Evolutionary conservation across 2,888 invertebrate genomes (phyloP), one percentile per base, ranked within the genome.

Genomic region (Sturmia bella): DNA sequence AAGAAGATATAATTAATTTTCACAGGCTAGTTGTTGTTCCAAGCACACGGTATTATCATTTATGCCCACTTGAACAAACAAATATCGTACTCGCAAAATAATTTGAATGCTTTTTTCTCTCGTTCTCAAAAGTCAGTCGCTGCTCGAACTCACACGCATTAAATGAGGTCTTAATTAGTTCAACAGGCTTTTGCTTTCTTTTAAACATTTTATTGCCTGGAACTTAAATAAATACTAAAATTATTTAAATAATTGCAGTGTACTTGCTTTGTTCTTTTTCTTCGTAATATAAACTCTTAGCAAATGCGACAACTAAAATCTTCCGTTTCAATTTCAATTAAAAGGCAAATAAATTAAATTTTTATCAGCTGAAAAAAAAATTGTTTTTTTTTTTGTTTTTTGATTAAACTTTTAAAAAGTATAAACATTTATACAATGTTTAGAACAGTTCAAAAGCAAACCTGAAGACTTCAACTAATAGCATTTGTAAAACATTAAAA

Each of bases 141-240:
- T 21, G 24, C 12, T 75, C 41, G 52, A 76, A 69, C 48, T 56
- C 15, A 57, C 15, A 57, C 24, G 61, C 69, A 63, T 27, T 61
- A 13, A 61, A 52, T 52, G 50, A 12, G 27, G 41, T 41, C 39
- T 43, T n/a, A 43, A 32, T 27, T 61, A 13, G 19, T 41, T 24
- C 13, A 19, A 5, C 5, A 68, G 43, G 15, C 37, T 45, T 43
- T 61, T 19, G 3, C 3, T n/a, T 43, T 45, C 3, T 19, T 57
- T 27, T 0, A n/a, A 6, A 21, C 21, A 21, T 13, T 13, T 27
- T n/a, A 9, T 11, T n/a, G 3, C 7, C 0, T 50, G 19, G 24
- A 12, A 15, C 5, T 21, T 12, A 39, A 15, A 32, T 11, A 24
- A 37, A n/a, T 54, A 39, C 13, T 57, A 12, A 12, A 45, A 52